Conservation (phyloP, 1,140 invertebrate genomes). For the Hetaerina americana region DNA sequence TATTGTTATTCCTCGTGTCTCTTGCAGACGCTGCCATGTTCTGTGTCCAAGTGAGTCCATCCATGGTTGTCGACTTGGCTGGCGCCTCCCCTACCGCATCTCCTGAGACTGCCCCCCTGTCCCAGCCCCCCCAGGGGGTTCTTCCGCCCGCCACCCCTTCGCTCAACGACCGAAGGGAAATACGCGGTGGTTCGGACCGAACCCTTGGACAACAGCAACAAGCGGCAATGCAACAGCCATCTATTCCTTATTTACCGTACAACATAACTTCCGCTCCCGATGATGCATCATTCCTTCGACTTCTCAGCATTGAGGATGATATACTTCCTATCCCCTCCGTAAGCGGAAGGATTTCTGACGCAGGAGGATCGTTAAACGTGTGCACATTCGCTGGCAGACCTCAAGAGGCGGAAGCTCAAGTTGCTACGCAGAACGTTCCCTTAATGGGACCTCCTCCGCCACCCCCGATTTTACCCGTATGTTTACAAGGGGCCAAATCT, state of each 20-base stretch:
- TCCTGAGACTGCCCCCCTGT: neutral
- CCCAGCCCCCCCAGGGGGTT: neutral
- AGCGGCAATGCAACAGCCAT: neutral
- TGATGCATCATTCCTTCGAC: neutral
- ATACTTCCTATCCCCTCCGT: neutral
- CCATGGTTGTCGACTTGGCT: neutral
- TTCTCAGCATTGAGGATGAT: neutral
- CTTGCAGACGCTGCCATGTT: neutral
- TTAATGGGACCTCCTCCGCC: constrained; percentile 31
- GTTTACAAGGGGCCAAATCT: neutral
- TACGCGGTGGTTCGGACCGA: neutral
- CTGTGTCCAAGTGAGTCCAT: neutral
- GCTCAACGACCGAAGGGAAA: neutral
- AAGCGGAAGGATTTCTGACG: neutral
- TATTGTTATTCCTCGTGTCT: neutral
- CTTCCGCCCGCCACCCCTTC: neutral
- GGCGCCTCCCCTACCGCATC: neutral
- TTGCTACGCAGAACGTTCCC: too few species aligned
- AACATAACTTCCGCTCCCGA: neutral
- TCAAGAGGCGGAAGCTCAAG: constrained; percentile 29
- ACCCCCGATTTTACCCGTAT: constrained; percentile 15
- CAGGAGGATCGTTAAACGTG: neutral
- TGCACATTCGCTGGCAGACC: constrained; percentile 39
- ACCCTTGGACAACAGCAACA: neutral
- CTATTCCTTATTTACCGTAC: neutral